Evolutionary conservation across 2,888 invertebrate species (phyloP), one percentile per base, ranked within the genome.

Genomic region (Linnaemya vulpina): DNA sequence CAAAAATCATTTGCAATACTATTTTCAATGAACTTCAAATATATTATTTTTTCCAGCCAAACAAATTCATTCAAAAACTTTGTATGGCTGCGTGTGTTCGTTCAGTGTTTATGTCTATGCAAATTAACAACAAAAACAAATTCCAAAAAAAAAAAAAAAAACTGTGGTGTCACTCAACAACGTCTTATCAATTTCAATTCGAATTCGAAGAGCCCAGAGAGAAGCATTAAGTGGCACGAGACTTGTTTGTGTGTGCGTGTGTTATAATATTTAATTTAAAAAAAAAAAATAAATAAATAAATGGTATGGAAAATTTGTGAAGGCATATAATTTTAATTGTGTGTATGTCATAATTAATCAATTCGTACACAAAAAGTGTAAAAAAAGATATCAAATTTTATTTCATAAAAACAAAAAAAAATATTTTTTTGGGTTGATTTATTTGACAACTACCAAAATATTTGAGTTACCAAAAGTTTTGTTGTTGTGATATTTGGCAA

Each of bases 401-500:
- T 1, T 65, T n/a, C 0, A 46, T 43, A 38, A 13, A 40, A 13
- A 4, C n/a, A n/a, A n/a, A n/a, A n/a, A n/a, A n/a, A n/a, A n/a
- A n/a, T n/a, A n/a, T 13, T 55, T 40, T n/a, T 53, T 53, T 35
- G 30, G 43, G 30, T 5, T 62, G 38, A 40, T 40, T 62, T 62
- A 10, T 60, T 35, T n/a, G 38, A 43, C 58, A 68, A 65, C 15
- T 51, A 17, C 46, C 20, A 40, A 74, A 67, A 13, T 4, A 53
- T 68, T 46, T 79, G 8, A n/a, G 4, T 40, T 51, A 35, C 20
- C 40, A n/a, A n/a, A n/a, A n/a, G n/a, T n/a, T n/a, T n/a, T 22
- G 13, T 20, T 49, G 46, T 20, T 71, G 63, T 62, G 75, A 35
- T 63, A 68, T 68, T 75, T 30, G 62, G 38, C 43, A 68, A 70